Evolutionary conservation across 2,888 invertebrate genomes (phyloP).

Genomic region (Orchesella flavescens): DNA sequence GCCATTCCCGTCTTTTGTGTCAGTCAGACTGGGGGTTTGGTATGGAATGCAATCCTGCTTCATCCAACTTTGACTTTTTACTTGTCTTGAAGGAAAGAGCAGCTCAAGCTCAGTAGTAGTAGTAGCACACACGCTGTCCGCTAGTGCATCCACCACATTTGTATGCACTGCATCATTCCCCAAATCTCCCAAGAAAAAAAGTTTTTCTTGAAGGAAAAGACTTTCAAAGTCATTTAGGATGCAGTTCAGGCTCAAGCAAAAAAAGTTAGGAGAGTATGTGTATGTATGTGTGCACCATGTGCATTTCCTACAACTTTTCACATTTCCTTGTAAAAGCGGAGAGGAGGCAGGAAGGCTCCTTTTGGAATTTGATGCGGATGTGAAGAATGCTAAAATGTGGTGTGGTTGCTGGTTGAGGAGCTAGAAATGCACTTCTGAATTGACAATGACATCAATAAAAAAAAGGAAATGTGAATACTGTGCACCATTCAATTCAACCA

Average conservation of each 20-base stretch:
- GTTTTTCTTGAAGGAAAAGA: conserved; percentile 11
- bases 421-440: no score
- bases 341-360: conserved; percentile 16
- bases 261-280: not conserved
- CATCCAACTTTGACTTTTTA: not conserved
- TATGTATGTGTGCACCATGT: not conserved
- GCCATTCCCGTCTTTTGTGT: no score
- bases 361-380: not conserved
- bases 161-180: conserved; percentile 36
- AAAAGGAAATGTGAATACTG: no score
- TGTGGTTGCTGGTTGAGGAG: no score
- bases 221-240: conserved; percentile 1
- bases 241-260: conserved; percentile 1
- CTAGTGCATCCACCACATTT: conserved; percentile 20
- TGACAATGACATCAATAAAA: no score
- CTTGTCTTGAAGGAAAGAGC: not conserved
- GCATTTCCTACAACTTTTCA: not conserved
- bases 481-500: no score
- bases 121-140: no score
- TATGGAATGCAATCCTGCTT: not conserved
- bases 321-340: not conserved
- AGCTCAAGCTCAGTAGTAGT: no score
- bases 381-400: not conserved
- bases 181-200: conserved; percentile 19
- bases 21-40: not conserved